Evolutionary conservation across 2,113 vertebrate genomes (phyloP).

Genomic region (Otolemur garnettii): DNA sequence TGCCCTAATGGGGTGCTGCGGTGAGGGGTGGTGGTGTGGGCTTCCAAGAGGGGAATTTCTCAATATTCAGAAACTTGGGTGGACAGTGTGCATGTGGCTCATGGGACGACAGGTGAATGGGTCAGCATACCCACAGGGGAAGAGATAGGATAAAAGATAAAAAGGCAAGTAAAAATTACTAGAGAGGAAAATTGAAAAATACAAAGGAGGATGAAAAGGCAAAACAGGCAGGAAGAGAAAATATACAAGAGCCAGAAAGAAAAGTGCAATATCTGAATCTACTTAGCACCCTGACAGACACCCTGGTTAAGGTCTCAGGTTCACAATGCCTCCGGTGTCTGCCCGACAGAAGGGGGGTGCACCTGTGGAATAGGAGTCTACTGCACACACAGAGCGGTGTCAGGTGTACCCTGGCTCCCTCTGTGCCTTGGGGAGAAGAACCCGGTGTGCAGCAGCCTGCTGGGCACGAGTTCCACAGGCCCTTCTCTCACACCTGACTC

Average conservation of each 20-base stretch:
- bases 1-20: neutral
- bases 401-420: neutral
- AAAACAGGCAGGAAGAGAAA: neutral
- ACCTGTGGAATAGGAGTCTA: neutral
- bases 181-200: neutral
- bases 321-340: neutral
- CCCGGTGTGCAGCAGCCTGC: neutral
- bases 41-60: neutral
- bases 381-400: neutral
- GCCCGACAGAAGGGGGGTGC: accelerated
- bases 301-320: accelerated
- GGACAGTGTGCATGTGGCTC: neutral
- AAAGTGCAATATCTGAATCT: neutral
- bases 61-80: neutral
- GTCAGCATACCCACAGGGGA: neutral
- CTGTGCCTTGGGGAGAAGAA: neutral
- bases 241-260: neutral
- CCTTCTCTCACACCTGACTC: neutral
- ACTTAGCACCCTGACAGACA: neutral
- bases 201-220: neutral
- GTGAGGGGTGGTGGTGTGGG: too few species aligned
- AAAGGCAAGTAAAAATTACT: neutral
- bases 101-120: neutral
- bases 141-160: neutral
- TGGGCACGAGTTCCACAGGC: neutral